These are phyloP conservation scores for Desoria tigrina DNA, from an alignment of 2,888 invertebrate genomes.

Conservation along the genomic window DNA sequence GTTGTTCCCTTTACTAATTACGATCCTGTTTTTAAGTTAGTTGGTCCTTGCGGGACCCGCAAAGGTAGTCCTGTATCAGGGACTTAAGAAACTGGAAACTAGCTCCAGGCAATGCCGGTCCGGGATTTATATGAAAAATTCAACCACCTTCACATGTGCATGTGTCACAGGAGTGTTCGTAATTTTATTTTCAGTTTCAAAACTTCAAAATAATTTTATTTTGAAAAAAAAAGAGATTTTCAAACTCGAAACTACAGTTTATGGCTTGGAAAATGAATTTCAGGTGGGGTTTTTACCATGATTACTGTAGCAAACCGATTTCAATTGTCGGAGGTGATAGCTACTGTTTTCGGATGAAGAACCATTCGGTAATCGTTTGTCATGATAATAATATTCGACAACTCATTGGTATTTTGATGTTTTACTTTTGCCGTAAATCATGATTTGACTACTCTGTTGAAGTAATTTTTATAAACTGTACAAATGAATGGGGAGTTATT, in stretches of 20 bases:
- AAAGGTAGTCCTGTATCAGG: neutral
- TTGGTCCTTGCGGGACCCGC: neutral
- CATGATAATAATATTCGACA: no score
- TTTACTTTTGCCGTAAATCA: no score
- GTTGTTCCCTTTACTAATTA: no score
- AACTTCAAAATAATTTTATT: neutral
- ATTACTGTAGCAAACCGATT: conserved; percentile 33
- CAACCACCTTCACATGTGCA: conserved; percentile 30
- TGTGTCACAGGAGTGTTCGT: conserved; percentile 41
- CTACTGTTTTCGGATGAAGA: conserved; percentile 33
- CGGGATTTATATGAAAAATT: conserved; percentile 23
- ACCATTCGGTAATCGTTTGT: conserved; percentile 12
- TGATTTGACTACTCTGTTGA: no score
- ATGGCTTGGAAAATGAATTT: no score
- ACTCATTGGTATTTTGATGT: no score
- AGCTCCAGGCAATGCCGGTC: conserved; percentile 22
- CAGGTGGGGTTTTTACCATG: conserved; percentile 43
- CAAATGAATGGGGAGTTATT: neutral
- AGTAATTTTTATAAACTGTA: neutral
- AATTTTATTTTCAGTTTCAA: no score
- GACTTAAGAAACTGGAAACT: neutral
- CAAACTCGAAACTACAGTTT: no score
- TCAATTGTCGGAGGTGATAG: conserved; percentile 36
- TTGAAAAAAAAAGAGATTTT: no score
- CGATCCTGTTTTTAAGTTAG: no score